Evolutionary conservation across 2,113 vertebrate genomes (phyloP), one percentile per base, ranked within the genome.

Genomic region (Crotalus helleri): DNA sequence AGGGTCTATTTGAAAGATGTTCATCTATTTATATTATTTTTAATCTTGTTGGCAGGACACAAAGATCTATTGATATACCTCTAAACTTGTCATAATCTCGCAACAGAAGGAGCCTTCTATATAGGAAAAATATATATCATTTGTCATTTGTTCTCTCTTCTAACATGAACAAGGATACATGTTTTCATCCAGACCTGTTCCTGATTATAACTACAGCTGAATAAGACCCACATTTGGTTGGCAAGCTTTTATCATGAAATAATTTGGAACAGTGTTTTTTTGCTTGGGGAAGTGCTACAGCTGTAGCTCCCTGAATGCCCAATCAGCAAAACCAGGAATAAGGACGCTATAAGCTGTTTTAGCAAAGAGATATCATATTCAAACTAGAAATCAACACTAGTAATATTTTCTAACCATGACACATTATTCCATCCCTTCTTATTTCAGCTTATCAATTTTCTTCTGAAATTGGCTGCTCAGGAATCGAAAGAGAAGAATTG

Each of bases 41-140:
- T 94, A n/a, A 5, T 39, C 49, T n/a, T 89, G 9, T 74, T 90
- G 81, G 92, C 91, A 90, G n/a, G 94, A 57, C 87, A 39, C 85
- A 2, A 5, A 54, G 54, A 33, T 54, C 57, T 93, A 93, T 88
- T 59, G 93, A 85, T 49, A 85, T 94, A 92, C 64, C 95, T 94
- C 90, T 49, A 90, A 85, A 4, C 0, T 86, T 90, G 54, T 21
- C 24, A 39, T 12, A 91, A 6, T 49, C 54, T 3, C 29, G 24
- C 23, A 17, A 81, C 17, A 85, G 51, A 57, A 33, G 26, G 26
- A 29, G n/a, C 19, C 15, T 91, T 26, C 24, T 59, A 8, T n/a
- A 11, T 29, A 69, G 8, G 11, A 23, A 15, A 81, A 12, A 46
- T 74, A 39, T 29, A 4, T 53, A 46, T 44, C 54, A 26, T 11